Conservation (phyloP, 35 echinoderm and acorn worm species). For the Diadema setosum region DNA sequence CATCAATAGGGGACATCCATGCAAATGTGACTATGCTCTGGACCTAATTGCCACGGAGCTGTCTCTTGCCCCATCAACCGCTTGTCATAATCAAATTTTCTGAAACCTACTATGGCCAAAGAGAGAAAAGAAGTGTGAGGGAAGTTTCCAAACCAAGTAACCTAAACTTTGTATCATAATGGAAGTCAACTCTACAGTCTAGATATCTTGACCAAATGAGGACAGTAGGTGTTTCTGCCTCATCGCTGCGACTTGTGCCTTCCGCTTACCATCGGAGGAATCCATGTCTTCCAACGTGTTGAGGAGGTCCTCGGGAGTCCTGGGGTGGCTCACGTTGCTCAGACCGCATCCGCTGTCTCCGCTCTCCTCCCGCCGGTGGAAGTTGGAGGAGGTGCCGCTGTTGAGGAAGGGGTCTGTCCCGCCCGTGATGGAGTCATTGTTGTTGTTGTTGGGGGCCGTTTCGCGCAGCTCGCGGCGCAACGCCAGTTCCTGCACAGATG, state of each 20-base stretch:
- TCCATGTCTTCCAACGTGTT: conserved; percentile 94
- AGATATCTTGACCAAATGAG: background rate
- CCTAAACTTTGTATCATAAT: background rate
- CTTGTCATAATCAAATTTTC: no score
- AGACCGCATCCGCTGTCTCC: conserved; percentile 89
- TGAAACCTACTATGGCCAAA: no score
- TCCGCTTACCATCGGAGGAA: conserved; percentile 53
- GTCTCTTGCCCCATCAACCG: no score
- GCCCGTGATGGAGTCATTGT: background rate
- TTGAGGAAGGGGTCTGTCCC: conserved; percentile 82
- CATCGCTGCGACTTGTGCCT: no score
- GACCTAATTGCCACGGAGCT: no score
- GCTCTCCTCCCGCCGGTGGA: conserved; percentile 77
- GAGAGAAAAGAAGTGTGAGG: no score
- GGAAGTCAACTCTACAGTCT: background rate
- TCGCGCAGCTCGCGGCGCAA: conserved; percentile 12
- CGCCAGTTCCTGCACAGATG: background rate
- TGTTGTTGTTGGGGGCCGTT: conserved; percentile 16
- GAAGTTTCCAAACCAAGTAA: no score
- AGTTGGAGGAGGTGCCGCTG: conserved; percentile 63
- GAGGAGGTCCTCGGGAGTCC: conserved; percentile 87
- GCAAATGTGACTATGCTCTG: no score
- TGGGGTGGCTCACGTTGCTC: conserved; percentile 88
- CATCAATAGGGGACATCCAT: no score
- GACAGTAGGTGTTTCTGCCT: background rate